Conservation (phyloP, 1,140 invertebrate species). For the Caenorhabditis remanei region DNA sequence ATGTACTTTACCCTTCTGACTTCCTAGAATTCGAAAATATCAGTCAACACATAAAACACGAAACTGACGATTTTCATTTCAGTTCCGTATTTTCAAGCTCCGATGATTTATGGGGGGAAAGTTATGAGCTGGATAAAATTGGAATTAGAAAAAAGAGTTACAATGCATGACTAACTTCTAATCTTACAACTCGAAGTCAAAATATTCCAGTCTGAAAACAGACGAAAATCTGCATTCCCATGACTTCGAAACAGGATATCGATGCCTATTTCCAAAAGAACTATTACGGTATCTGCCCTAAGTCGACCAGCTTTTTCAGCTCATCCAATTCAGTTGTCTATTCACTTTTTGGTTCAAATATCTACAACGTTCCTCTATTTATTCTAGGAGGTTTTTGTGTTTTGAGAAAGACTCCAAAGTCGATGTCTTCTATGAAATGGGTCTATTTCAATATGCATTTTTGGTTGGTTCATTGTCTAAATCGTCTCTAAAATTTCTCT, state of each 20-base stretch:
- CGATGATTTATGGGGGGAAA: neutral
- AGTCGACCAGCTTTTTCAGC: neutral
- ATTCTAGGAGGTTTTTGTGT: conserved; percentile 6
- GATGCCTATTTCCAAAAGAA: neutral
- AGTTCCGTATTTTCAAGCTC: neutral
- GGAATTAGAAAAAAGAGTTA: neutral
- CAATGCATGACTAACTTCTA: neutral
- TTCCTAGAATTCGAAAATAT: no score
- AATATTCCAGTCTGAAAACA: neutral
- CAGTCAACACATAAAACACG: no score
- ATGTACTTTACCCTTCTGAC: no score
- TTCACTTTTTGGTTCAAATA: neutral
- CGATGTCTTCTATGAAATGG: conserved; percentile 16
- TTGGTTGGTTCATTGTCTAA: neutral
- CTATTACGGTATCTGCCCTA: neutral
- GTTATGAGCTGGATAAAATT: neutral
- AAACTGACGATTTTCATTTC: no score
- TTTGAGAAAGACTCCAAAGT: conserved; percentile 8
- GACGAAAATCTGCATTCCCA: neutral
- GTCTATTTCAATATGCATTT: conserved; percentile 40
- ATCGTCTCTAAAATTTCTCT: neutral
- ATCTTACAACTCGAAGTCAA: neutral
- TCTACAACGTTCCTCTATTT: neutral
- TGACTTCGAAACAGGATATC: neutral
- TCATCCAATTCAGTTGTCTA: neutral